A percentile compares a stretch with the other conserved stretches of the same genome.
These are phyloP conservation scores for Globodera rostochiensis DNA, from an alignment of 1,140 invertebrate species.

Conservation along the genomic window DNA sequence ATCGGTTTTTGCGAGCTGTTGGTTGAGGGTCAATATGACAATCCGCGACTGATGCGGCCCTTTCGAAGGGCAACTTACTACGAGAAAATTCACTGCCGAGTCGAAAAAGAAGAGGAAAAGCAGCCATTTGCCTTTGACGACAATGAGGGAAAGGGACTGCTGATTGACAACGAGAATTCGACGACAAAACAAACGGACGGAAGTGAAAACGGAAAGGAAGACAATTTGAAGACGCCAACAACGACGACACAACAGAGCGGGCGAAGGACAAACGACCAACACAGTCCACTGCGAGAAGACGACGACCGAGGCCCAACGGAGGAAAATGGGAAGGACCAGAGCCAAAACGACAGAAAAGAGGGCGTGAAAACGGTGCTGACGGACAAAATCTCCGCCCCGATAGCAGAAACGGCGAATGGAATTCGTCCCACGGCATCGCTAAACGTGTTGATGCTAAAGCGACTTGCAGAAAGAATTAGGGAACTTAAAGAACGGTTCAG, in stretches of 20 bases:
- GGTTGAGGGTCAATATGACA: conserved; percentile 60
- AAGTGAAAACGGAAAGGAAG: not conserved
- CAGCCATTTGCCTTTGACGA: conserved; percentile 17
- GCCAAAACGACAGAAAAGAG: not conserved
- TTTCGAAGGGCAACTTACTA: conserved; percentile 63
- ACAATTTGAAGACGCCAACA: conserved; percentile 1
- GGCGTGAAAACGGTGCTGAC: conserved; percentile 18
- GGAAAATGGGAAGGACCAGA: not conserved
- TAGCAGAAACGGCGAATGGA: conserved; percentile 10
- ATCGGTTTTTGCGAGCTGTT: conserved; percentile 62
- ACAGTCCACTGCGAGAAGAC: not conserved
- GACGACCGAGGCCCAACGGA: conserved; percentile 14
- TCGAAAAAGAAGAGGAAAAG: conserved; percentile 24
- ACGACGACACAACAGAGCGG: not conserved
- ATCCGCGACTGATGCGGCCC: conserved; percentile 62
- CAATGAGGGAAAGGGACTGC: conserved; percentile 11
- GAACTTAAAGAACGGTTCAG: conserved; percentile 54
- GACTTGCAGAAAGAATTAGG: conserved; percentile 51
- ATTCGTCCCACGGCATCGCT: not conserved
- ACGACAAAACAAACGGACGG: not conserved
- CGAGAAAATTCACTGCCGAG: conserved; percentile 60
- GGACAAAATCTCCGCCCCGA: not conserved
- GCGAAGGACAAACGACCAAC: conserved; percentile 1
- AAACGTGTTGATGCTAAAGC: conserved; percentile 43
- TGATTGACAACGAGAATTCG: not conserved